phyloP scores from a whole-genome alignment of 2,888 invertebrate species.

The Xylota sylvarum region DNA sequence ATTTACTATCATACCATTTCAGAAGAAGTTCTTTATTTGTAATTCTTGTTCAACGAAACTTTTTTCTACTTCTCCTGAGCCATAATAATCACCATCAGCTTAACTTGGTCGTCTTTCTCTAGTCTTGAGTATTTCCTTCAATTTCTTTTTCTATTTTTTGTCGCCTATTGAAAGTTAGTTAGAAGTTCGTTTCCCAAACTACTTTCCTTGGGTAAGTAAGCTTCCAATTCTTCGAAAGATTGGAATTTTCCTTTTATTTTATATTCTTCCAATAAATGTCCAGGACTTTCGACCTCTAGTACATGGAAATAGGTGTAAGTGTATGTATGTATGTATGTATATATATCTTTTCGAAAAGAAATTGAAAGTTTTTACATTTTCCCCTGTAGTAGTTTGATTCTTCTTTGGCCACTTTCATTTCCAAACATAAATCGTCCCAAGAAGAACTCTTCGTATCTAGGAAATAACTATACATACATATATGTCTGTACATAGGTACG shows the following conservation, averaged over 20 bases:
- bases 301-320: neutral
- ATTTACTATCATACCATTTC: neutral
- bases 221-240: constrained; percentile 21
- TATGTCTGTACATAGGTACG: neutral
- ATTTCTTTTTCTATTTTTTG: constrained; percentile 27
- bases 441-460: constrained; percentile 18
- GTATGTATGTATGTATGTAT: neutral
- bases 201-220: constrained; percentile 18
- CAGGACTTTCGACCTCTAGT: constrained; percentile 42
- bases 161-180: constrained; percentile 53
- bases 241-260: constrained; percentile 2
- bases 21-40: neutral
- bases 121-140: constrained; percentile 7
- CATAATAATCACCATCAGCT: constrained; percentile 52
- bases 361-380: constrained; percentile 48
- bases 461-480: neutral
- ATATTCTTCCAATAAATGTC: constrained; percentile 45
- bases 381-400: constrained; percentile 53
- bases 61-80: constrained; percentile 32
- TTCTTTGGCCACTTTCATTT: constrained; percentile 58
- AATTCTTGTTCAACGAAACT: constrained; percentile 28
- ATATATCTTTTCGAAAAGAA: constrained; percentile 18
- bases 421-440: constrained; percentile 44
- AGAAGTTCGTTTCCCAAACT: constrained; percentile 42
- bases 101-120: constrained; percentile 43